A percentile compares a stretch with the other conserved stretches of the same genome.
These are phyloP conservation scores for Beroe ovata DNA, from an alignment of 37 sponge, comb jelly and placozoan species.

Conservation along the genomic window DNA sequence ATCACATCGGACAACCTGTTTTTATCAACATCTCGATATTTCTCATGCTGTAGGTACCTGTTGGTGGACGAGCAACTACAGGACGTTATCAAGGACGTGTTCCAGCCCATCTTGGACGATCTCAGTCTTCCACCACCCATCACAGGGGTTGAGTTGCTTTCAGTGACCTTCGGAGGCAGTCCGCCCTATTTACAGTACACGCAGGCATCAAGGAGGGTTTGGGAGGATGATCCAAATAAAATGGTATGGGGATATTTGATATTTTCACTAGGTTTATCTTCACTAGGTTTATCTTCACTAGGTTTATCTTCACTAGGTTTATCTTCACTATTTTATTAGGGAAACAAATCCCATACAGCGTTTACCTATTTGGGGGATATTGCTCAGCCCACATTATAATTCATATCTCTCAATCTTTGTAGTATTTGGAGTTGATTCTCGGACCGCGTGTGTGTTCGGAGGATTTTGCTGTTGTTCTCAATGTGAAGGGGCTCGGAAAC, in stretches of 20 bases:
- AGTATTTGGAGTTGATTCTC: slow-evolving; percentile 19
- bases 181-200: slow-evolving; percentile 24
- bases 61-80: slow-evolving; percentile 3
- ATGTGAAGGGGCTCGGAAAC: slow-evolving; percentile 11
- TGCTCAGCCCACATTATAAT: too few species aligned
- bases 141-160: slow-evolving; percentile 12
- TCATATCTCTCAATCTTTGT: too few species aligned
- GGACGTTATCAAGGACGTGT: background rate
- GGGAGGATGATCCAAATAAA: slow-evolving; percentile 13
- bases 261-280: too few species aligned
- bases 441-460: slow-evolving; percentile 35
- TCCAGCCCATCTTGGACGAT: slow-evolving; percentile 17
- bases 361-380: too few species aligned
- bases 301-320: too few species aligned
- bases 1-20: too few species aligned
- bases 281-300: too few species aligned
- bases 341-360: too few species aligned
- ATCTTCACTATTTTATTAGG: too few species aligned
- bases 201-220: background rate
- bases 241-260: too few species aligned
- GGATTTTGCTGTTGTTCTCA: slow-evolving; percentile 7
- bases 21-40: too few species aligned
- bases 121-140: slow-evolving; percentile 29
- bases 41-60: too few species aligned
- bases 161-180: slow-evolving; percentile 21